Evolutionary conservation across 2,113 vertebrate genomes (phyloP), one percentile per base, ranked within the genome.

Genomic region (Lynx canadensis): DNA sequence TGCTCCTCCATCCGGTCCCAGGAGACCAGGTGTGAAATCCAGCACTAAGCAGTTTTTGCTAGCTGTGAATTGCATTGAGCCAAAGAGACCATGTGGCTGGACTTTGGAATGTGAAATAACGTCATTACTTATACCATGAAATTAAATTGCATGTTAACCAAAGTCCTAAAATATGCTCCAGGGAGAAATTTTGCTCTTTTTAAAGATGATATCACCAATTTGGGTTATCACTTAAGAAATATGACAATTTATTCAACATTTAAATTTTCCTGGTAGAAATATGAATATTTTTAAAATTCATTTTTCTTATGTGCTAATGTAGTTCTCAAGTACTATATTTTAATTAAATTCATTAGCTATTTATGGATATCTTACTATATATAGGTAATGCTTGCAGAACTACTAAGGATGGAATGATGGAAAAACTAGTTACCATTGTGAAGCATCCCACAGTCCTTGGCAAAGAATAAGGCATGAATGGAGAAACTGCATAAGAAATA

Each of bases 1-100:
- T 95, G 88, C 45, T 79, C 50, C 16, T 95, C 68, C 66, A 74
- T 63, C 63, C 5, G 0, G 33, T 96, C 94, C 89, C 88, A 78
- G 68, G 89, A 90, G 88, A 94, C 71, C 86, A 95, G 91, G 89
- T 96, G 93, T 97, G 95, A 96, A 95, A 97, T 94, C n/a, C 73
- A 83, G 66, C 92, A 93, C 81, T 86, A 91, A 98, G 92, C 87
- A 97, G 36, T 89, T 96, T 97, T 96, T 93, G 50, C 82, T 94
- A 90, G 60, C 95, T 98, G 66, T 97, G 96, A 96, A 96, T 94
- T 97, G 66, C 74, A 25, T 63, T 89, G 66, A 89, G 93, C 78
- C 80, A 89, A 90, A 73, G 65, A 50, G 88, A 55, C 88, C 76
- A 57, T 86, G 73, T 73, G 78, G 81, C 38, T 95, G 66, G 60